These are phyloP conservation scores for Onthophagus sagittarius DNA, from an alignment of 2,888 invertebrate species.

Conservation along the genomic window DNA sequence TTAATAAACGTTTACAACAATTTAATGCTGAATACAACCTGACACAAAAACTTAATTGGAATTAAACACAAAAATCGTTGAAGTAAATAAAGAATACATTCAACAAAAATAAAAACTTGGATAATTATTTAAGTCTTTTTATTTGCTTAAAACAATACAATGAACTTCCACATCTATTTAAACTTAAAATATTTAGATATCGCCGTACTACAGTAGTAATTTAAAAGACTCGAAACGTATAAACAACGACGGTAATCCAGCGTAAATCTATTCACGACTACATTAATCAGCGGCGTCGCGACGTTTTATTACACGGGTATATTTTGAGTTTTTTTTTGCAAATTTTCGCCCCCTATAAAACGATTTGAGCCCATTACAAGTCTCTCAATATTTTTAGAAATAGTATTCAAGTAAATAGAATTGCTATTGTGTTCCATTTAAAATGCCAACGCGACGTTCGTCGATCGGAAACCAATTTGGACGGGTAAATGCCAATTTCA, in stretches of 20 bases:
- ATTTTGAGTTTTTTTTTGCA: neutral
- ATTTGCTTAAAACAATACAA: neutral
- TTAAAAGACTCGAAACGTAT: neutral
- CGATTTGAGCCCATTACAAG: too few relatives aligned
- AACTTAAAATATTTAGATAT: neutral
- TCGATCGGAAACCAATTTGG: neutral
- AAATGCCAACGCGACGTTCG: neutral
- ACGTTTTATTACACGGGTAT: neutral
- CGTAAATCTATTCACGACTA: neutral
- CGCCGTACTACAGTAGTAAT: neutral
- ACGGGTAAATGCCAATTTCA: neutral
- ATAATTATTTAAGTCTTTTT: neutral
- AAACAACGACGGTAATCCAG: neutral
- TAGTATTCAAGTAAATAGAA: neutral
- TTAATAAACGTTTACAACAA: too few relatives aligned
- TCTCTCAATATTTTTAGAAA: too few relatives aligned
- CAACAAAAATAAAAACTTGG: too few relatives aligned
- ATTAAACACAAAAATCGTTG: too few relatives aligned
- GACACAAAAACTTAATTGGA: too few relatives aligned
- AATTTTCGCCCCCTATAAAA: neutral
- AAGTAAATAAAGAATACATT: too few relatives aligned
- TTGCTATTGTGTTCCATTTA: neutral
- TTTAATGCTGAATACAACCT: too few relatives aligned
- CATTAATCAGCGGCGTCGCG: neutral
- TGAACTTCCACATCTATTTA: neutral